These are phyloP conservation scores for Gavia stellata DNA, from an alignment of 2,113 vertebrate species.

Conservation along the genomic window DNA sequence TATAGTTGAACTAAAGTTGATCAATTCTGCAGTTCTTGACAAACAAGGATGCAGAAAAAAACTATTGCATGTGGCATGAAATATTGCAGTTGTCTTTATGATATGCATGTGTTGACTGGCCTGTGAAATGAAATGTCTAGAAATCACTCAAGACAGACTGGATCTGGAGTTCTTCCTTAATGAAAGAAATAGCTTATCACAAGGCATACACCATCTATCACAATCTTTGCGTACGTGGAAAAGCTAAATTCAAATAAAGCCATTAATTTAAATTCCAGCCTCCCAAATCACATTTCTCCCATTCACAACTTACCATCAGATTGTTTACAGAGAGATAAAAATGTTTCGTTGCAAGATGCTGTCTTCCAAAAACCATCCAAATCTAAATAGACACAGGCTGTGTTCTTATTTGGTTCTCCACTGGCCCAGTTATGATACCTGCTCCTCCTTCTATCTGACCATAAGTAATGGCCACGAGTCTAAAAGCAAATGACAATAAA, in stretches of 20 bases:
- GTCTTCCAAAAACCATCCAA: conserved; percentile 84
- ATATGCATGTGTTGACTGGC: background rate
- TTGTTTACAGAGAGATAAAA: conserved; percentile 81
- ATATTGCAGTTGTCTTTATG: background rate
- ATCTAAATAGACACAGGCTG: conserved; percentile 84
- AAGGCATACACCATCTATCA: background rate
- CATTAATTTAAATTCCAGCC: background rate
- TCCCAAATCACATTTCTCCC: background rate
- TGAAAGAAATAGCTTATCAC: background rate
- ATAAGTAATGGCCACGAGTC: conserved; percentile 73
- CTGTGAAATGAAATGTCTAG: background rate
- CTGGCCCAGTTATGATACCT: conserved; percentile 79
- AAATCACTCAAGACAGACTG: background rate
- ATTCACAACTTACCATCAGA: conserved; percentile 72
- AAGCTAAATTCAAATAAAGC: background rate
- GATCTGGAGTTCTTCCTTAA: background rate
- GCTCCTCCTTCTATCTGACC: conserved; percentile 81
- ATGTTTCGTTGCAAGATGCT: conserved; percentile 71
- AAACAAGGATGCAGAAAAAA: background rate
- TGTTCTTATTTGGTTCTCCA: conserved; percentile 80
- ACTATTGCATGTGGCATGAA: background rate
- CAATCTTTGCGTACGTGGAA: background rate
- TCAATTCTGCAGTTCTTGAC: background rate
- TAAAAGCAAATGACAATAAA: conserved; percentile 41
- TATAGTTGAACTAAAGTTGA: background rate